Percentiles rank a stretch among this genome's conserved stretches.
phyloP scores from a whole-genome alignment of 2,113 vertebrate species.

The Mionectes macconnelli region DNA sequence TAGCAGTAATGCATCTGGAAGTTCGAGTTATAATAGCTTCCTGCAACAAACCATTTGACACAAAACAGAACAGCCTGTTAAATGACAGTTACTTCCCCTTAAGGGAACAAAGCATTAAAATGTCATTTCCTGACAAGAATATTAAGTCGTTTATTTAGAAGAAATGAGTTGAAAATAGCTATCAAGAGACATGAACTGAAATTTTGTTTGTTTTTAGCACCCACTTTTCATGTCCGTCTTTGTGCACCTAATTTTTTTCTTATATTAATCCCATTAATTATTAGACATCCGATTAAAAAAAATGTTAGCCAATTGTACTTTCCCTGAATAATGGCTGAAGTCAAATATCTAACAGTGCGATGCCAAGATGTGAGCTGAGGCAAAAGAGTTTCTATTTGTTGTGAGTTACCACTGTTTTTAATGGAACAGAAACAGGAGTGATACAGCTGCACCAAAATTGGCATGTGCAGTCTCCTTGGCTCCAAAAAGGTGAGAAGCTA shows the following conservation, averaged over 20 bases:
- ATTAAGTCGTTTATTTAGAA: constrained; percentile 72
- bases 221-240: constrained; percentile 73
- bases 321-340: constrained; percentile 83
- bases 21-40: constrained; percentile 78
- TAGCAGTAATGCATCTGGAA: constrained; percentile 77
- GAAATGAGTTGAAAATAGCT: constrained; percentile 74
- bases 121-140: constrained; percentile 72
- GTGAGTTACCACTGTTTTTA: constrained; percentile 68
- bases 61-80: constrained; percentile 69
- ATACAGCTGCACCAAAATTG: constrained; percentile 73
- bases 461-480: constrained; percentile 78
- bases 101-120: constrained; percentile 72
- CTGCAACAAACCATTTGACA: constrained; percentile 75
- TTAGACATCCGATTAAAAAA: constrained; percentile 66
- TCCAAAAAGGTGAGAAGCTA: constrained; percentile 72
- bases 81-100: constrained; percentile 69
- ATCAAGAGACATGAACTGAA: constrained; percentile 76
- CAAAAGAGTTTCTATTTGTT: constrained; percentile 75
- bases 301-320: constrained; percentile 78
- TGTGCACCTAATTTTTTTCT: constrained; percentile 74
- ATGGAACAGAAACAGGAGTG: constrained; percentile 77
- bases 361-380: constrained; percentile 83
- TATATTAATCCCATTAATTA: constrained; percentile 66
- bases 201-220: constrained; percentile 77
- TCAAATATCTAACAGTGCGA: constrained; percentile 85